A percentile compares a stretch with the other conserved stretches of the same genome.
phyloP scores from a whole-genome alignment of 2,797 vertebrate species.

The Phalloptychus januarius region DNA sequence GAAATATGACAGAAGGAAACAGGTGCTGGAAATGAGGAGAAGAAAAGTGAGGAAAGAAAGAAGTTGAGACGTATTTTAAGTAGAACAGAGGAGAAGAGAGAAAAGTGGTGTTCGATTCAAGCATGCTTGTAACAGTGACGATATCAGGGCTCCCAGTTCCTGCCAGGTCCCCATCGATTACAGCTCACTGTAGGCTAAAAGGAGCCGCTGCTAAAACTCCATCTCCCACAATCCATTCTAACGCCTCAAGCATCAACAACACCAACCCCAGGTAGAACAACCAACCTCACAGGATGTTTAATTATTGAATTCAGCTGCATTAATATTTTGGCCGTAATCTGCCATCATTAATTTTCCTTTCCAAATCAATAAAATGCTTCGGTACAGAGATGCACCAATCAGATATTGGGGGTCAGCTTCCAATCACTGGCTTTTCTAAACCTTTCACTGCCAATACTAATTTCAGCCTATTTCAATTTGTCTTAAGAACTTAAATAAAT shows the following conservation, averaged over 20 bases:
- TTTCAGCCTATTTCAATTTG: neutral
- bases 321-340: neutral
- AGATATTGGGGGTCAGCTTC: neutral
- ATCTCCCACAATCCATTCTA: slow-evolving; percentile 65
- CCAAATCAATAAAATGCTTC: neutral
- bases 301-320: slow-evolving; percentile 16
- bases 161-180: slow-evolving; percentile 65
- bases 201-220: slow-evolving; percentile 45
- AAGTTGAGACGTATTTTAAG: slow-evolving; percentile 23
- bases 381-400: neutral
- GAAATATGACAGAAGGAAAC: slow-evolving; percentile 36
- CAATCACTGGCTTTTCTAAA: neutral
- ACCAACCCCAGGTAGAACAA: slow-evolving; percentile 6
- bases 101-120: slow-evolving; percentile 32
- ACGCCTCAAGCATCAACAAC: slow-evolving; percentile 28
- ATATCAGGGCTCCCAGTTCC: slow-evolving; percentile 32
- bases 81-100: slow-evolving; percentile 23
- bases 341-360: neutral
- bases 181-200: slow-evolving; percentile 59
- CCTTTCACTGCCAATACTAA: neutral
- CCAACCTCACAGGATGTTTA: slow-evolving; percentile 25
- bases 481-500: neutral
- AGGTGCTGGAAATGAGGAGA: neutral
- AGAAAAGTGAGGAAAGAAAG: slow-evolving; percentile 1
- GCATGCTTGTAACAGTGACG: slow-evolving; percentile 31